A percentile compares a stretch with the other conserved stretches of the same genome.
These are phyloP conservation scores for Habropoda laboriosa DNA, from an alignment of 1,140 invertebrate genomes.

Conservation along the genomic window DNA sequence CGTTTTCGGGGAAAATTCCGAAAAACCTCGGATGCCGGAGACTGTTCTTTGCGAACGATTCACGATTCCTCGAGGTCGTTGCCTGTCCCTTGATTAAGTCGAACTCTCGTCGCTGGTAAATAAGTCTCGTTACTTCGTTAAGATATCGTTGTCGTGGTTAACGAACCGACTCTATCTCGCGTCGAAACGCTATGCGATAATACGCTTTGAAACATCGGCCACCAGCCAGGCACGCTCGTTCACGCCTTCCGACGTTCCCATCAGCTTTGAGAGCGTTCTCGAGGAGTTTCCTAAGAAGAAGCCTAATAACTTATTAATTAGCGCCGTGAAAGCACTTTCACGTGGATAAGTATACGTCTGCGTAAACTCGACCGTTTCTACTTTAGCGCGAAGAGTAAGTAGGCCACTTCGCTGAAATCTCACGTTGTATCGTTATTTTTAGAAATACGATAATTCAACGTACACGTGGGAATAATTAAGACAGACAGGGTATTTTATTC, in stretches of 20 bases:
- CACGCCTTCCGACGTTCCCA: not conserved
- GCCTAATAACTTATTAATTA: not conserved
- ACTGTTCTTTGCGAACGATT: not conserved
- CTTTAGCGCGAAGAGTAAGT: no score
- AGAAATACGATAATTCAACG: no score
- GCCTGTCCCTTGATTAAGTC: conserved; percentile 30
- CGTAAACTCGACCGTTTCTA: no score
- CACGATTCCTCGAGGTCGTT: not conserved
- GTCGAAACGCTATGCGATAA: not conserved
- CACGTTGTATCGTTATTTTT: no score
- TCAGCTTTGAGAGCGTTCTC: not conserved
- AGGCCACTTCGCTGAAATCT: no score
- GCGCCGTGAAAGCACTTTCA: no score
- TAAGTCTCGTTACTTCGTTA: conserved; percentile 49
- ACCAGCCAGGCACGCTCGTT: not conserved
- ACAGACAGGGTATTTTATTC: no score
- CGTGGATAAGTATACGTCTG: no score
- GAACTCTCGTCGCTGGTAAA: conserved; percentile 27
- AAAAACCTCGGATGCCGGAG: no score
- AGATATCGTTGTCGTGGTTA: conserved; percentile 38
- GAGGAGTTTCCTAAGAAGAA: not conserved
- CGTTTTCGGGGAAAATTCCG: not conserved
- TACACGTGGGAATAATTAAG: no score
- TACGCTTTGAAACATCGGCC: not conserved
- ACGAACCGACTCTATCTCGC: conserved; percentile 35